phyloP scores from a whole-genome alignment of 2,888 invertebrate species.

The Gymnocheta viridis region DNA sequence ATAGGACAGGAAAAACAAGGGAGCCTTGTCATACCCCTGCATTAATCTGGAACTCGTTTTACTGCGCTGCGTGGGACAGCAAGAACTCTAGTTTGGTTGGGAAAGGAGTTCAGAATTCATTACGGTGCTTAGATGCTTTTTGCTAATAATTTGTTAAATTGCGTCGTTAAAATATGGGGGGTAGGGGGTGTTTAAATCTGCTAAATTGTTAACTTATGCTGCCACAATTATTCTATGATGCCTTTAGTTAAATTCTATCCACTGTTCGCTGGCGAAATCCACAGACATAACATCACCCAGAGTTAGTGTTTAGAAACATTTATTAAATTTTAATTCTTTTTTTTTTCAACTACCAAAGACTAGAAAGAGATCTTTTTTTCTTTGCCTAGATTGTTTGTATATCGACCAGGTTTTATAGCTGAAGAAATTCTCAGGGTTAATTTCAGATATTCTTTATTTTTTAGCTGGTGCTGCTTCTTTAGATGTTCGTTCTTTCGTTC shows the following conservation, averaged over 20 bases:
- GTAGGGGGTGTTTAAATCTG: too few relatives aligned
- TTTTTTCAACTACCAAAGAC: conserved; percentile 3
- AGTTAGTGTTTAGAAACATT: conserved; percentile 11
- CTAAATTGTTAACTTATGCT: too few relatives aligned
- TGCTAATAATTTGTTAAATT: too few relatives aligned
- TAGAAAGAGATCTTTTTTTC: conserved; percentile 4
- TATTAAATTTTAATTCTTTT: not conserved
- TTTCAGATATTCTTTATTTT: conserved; percentile 37
- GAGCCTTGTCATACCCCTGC: too few relatives aligned
- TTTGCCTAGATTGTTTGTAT: conserved; percentile 24
- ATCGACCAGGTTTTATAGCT: conserved; percentile 58
- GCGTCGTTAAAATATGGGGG: too few relatives aligned
- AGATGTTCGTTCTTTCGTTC: conserved; percentile 55
- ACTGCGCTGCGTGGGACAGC: too few relatives aligned
- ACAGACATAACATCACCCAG: not conserved
- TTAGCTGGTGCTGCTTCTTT: conserved; percentile 8
- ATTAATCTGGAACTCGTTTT: too few relatives aligned
- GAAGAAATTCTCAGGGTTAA: conserved; percentile 49
- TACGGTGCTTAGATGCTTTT: too few relatives aligned
- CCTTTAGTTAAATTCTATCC: not conserved
- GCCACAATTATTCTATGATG: not conserved
- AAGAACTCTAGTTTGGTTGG: too few relatives aligned
- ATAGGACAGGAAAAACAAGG: too few relatives aligned
- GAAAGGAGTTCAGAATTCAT: too few relatives aligned
- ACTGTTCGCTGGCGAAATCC: conserved; percentile 1